phyloP scores from a whole-genome alignment of 92 coral and sea anemone genomes.

The Umimayanthus kanabou region DNA sequence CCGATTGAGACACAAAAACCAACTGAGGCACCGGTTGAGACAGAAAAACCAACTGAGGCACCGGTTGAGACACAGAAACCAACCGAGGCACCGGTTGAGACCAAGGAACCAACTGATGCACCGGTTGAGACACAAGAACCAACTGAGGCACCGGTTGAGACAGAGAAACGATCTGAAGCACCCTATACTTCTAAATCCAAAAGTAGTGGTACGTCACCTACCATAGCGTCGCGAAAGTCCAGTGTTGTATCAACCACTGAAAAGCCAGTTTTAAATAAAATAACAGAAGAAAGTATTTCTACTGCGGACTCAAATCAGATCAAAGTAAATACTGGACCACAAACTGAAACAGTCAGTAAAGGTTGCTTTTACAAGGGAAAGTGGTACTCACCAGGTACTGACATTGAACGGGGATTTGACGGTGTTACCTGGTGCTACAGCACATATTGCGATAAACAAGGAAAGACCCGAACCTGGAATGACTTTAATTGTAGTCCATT shows the following conservation, averaged over 20 bases:
- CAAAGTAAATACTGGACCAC: background rate
- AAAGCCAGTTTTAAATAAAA: background rate
- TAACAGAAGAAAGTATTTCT: background rate
- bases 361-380: constrained; percentile 27
- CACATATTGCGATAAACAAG: constrained; percentile 8
- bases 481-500: background rate
- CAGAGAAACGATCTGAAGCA: background rate
- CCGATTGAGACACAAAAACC: background rate
- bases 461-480: background rate
- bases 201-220: background rate
- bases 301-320: background rate
- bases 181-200: too few relatives aligned
- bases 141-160: too few relatives aligned
- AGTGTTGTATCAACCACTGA: background rate
- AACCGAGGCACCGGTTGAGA: background rate
- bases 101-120: too few relatives aligned
- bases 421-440: constrained; percentile 15
- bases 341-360: background rate
- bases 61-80: background rate
- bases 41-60: background rate
- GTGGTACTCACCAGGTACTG: constrained; percentile 14
- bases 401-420: constrained; percentile 8
- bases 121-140: too few relatives aligned
- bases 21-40: background rate
- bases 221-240: background rate